Evolutionary conservation across 2,888 invertebrate genomes (phyloP).

Genomic region (Uropetala carovei): DNA sequence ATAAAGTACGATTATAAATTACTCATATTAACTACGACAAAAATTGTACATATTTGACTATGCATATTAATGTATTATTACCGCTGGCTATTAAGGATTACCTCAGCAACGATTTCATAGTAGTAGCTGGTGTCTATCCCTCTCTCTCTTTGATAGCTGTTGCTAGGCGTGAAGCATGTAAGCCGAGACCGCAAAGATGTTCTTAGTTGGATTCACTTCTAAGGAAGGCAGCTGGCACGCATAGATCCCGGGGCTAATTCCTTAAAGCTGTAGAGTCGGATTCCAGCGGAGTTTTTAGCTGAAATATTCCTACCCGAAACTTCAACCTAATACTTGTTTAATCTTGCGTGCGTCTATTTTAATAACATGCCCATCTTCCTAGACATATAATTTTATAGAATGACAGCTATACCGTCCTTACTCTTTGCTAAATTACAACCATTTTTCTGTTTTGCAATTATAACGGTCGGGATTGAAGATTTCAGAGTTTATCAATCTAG

Average conservation of each 20-base stretch:
- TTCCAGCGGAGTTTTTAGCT: neutral
- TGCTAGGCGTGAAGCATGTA: constrained; percentile 29
- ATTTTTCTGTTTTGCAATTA: too few relatives aligned
- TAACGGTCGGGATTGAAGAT: too few relatives aligned
- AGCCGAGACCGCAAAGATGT: constrained; percentile 28
- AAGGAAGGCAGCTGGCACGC: constrained; percentile 26
- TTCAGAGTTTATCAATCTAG: too few relatives aligned
- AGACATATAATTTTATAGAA: too few relatives aligned
- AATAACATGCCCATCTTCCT: too few relatives aligned
- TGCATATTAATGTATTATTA: too few relatives aligned
- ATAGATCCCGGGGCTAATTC: constrained; percentile 11
- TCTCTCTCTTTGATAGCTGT: constrained; percentile 16
- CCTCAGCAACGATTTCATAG: neutral
- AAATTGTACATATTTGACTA: too few relatives aligned
- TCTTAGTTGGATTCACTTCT: constrained; percentile 35
- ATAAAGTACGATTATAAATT: too few relatives aligned
- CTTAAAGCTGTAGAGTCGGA: constrained; percentile 17
- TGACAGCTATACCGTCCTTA: too few relatives aligned
- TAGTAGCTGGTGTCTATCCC: neutral
- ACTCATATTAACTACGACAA: too few relatives aligned
- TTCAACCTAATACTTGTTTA: neutral
- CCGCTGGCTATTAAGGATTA: neutral
- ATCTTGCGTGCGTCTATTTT: neutral
- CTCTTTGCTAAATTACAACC: too few relatives aligned
- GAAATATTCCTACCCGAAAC: neutral